These are phyloP conservation scores for Ormyrus nitidulus DNA, from an alignment of 2,888 invertebrate genomes.

Conservation along the genomic window DNA sequence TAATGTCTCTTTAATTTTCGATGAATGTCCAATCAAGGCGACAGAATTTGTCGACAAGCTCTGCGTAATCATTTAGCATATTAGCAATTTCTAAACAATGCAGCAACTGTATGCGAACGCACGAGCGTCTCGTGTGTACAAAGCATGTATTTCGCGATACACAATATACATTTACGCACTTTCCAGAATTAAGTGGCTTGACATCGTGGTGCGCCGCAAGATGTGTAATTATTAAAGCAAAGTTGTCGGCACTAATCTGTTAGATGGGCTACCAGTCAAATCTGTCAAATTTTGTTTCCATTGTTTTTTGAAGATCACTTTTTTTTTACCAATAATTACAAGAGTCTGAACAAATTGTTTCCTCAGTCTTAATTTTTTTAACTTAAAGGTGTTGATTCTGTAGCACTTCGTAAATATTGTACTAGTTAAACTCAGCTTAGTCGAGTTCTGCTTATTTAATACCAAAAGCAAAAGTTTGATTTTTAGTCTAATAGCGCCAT, in stretches of 20 bases:
- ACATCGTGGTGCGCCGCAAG: constrained; percentile 49
- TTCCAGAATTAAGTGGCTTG: constrained; percentile 44
- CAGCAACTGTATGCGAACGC: constrained; percentile 17
- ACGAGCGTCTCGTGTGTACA: constrained; percentile 35
- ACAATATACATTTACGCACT: constrained; percentile 47
- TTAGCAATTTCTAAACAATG: constrained; percentile 12
- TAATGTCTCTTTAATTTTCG: neutral
- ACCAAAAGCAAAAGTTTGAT: too few species aligned
- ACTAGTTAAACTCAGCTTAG: too few species aligned
- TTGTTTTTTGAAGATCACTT: too few species aligned
- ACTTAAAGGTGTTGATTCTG: too few species aligned
- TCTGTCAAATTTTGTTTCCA: too few species aligned
- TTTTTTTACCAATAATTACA: too few species aligned
- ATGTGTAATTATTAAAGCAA: constrained; percentile 68
- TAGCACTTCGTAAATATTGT: too few species aligned
- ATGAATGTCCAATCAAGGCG: constrained; percentile 24
- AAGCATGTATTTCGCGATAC: constrained; percentile 38
- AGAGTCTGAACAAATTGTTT: too few species aligned
- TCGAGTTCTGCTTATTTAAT: too few species aligned
- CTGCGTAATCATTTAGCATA: constrained; percentile 26
- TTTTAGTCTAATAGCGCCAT: too few species aligned
- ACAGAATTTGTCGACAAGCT: neutral
- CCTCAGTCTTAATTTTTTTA: too few species aligned
- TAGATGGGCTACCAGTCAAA: too few species aligned
- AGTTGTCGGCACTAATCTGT: constrained; percentile 53